A percentile compares a stretch with the other conserved stretches of the same genome.
Evolutionary conservation across 2,113 vertebrate species (phyloP).

Genomic region (Copsychus sechellarum): DNA sequence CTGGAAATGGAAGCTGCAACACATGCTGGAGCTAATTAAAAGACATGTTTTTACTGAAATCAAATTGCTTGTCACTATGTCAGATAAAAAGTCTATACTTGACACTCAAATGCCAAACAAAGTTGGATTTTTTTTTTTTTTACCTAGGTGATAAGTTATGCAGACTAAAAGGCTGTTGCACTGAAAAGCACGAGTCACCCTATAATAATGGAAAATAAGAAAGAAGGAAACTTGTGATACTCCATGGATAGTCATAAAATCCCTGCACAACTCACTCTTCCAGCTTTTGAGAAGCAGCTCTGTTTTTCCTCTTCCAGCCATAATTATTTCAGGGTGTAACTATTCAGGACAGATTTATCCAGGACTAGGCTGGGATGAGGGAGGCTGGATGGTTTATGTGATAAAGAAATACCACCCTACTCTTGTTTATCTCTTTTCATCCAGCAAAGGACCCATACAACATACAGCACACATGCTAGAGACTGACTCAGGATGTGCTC

Average conservation of each 20-base stretch:
- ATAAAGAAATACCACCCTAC: background rate
- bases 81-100: slow-evolving; percentile 55
- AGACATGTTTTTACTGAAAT: slow-evolving; percentile 55
- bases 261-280: background rate
- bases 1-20: slow-evolving; percentile 58
- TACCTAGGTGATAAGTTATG: slow-evolving; percentile 31
- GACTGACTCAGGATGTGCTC: background rate
- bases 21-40: slow-evolving; percentile 34
- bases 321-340: background rate
- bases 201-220: background rate
- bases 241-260: background rate
- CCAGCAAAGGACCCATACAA: background rate
- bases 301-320: background rate
- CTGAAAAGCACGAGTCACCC: background rate
- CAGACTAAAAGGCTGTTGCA: slow-evolving; percentile 25
- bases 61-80: slow-evolving; percentile 56
- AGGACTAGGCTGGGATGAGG: background rate
- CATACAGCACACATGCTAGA: background rate
- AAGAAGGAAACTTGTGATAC: background rate
- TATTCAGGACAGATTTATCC: background rate
- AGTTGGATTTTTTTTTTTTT: slow-evolving; percentile 29
- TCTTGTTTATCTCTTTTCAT: background rate
- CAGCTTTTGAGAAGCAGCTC: background rate
- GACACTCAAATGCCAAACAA: slow-evolving; percentile 52
- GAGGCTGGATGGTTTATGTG: background rate